phyloP scores from a whole-genome alignment of 2,888 invertebrate species.

The Sympetrum striolatum region DNA sequence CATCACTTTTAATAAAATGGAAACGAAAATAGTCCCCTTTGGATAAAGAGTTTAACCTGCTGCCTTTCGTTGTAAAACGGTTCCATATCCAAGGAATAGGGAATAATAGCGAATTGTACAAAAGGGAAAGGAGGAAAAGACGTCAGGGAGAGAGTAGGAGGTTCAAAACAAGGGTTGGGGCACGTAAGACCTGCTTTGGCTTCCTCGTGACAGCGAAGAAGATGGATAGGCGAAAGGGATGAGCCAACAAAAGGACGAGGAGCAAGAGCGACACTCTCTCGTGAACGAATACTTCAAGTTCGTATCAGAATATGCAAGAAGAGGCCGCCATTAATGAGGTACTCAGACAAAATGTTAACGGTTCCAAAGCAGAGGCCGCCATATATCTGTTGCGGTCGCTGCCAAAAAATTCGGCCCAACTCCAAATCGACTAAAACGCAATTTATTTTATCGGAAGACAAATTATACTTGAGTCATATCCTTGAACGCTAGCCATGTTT shows the following conservation, averaged over 20 bases:
- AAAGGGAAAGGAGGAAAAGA: not conserved
- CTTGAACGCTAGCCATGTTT: too few relatives aligned
- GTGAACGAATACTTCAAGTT: not conserved
- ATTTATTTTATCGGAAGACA: too few relatives aligned
- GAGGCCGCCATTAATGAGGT: not conserved
- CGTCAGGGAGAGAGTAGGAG: not conserved
- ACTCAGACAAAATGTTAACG: not conserved
- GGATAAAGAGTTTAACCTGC: too few relatives aligned
- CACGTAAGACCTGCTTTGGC: not conserved
- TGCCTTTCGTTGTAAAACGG: too few relatives aligned
- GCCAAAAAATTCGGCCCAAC: too few relatives aligned
- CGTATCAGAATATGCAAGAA: not conserved
- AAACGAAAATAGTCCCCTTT: too few relatives aligned
- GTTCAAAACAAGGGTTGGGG: not conserved
- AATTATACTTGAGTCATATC: too few relatives aligned
- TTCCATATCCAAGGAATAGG: too few relatives aligned
- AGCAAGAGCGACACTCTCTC: not conserved
- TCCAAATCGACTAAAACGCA: too few relatives aligned
- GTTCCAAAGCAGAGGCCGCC: not conserved
- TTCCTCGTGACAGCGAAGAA: not conserved
- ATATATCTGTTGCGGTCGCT: too few relatives aligned
- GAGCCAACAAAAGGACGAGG: not conserved
- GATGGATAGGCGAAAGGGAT: not conserved
- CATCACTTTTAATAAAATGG: too few relatives aligned
- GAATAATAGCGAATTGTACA: too few relatives aligned